Conservation (phyloP, 2,797 vertebrate species). For the Manis pentadactyla region DNA sequence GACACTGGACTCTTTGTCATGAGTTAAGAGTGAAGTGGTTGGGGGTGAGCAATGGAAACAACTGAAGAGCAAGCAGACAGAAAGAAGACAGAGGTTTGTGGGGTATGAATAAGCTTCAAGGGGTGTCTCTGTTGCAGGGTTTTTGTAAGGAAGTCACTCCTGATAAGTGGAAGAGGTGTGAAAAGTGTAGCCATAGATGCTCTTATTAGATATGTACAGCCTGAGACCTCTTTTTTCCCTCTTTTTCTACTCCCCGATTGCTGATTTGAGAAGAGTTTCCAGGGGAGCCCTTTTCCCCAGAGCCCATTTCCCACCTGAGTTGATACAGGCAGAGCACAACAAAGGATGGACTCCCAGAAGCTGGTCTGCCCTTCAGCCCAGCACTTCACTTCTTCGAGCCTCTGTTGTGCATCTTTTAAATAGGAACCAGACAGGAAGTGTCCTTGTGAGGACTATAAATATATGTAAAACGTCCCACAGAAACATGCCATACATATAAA, state of each 20-base stretch:
- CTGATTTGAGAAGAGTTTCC: too few relatives aligned
- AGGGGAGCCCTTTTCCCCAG: too few relatives aligned
- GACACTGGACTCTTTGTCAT: neutral
- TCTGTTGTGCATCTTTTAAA: neutral
- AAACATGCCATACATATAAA: neutral
- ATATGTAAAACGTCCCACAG: neutral
- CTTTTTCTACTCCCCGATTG: too few relatives aligned
- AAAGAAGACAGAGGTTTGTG: neutral
- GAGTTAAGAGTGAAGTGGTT: neutral
- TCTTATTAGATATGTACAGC: neutral
- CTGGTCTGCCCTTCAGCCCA: too few relatives aligned
- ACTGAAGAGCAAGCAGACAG: neutral
- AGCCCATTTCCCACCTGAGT: too few relatives aligned
- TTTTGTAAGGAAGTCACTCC: neutral
- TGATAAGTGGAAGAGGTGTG: neutral
- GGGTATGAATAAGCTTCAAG: neutral
- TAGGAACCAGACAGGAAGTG: neutral
- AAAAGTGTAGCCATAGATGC: neutral
- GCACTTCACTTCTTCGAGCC: neutral
- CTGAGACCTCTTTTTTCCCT: too few relatives aligned
- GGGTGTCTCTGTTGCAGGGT: neutral
- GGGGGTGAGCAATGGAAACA: neutral
- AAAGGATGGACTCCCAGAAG: too few relatives aligned
- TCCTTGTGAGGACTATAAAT: neutral
- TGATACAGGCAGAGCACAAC: too few relatives aligned